Percentiles rank a stretch among this genome's conserved stretches.
Evolutionary conservation across 2,888 invertebrate species (phyloP).

Genomic region (Entomobrya proxima): DNA sequence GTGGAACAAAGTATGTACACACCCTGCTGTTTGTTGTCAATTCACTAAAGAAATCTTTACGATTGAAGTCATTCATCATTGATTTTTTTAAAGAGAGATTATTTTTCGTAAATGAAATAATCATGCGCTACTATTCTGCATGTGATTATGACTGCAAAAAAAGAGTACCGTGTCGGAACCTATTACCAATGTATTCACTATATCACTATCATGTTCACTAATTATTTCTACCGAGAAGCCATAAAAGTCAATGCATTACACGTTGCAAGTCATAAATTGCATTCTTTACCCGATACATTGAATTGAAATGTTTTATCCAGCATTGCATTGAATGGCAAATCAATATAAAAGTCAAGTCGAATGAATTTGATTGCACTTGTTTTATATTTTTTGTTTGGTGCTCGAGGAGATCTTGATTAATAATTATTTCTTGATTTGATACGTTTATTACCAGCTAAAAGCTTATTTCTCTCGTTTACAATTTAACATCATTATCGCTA

Average conservation of each 20-base stretch:
- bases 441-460: constrained; percentile 21
- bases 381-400: not conserved
- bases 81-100: too few relatives aligned
- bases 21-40: too few relatives aligned
- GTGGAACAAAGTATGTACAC: too few relatives aligned
- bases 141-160: too few relatives aligned
- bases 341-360: not conserved
- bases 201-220: not conserved
- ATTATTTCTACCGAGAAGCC: constrained; percentile 7
- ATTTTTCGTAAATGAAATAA: too few relatives aligned
- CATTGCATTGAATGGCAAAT: not conserved
- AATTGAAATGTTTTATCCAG: not conserved
- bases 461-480: not conserved
- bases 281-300: not conserved
- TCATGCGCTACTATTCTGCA: too few relatives aligned
- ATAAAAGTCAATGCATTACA: not conserved
- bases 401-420: constrained; percentile 25
- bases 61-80: too few relatives aligned
- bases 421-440: constrained; percentile 15
- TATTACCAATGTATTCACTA: not conserved
- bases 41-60: too few relatives aligned
- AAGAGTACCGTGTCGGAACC: not conserved
- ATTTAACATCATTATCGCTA: not conserved
- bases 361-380: constrained; percentile 16
- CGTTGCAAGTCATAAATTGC: not conserved